Evolutionary conservation across 1,140 invertebrate genomes (phyloP), one percentile per base, ranked within the genome.

Genomic region (Pteromalus puparum): DNA sequence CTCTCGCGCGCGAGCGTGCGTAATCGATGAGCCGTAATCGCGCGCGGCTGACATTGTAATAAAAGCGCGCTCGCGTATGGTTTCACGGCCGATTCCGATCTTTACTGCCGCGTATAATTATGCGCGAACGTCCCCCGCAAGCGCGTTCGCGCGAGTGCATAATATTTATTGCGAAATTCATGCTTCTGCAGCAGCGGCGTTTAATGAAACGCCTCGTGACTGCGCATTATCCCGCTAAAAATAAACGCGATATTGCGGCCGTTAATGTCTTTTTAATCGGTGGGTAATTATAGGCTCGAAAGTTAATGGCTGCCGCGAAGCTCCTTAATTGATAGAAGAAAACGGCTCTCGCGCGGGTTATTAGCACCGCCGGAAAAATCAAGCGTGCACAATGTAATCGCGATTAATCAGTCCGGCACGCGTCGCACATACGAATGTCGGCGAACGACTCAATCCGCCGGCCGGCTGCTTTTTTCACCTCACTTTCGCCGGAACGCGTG

Each of bases 11-110:
- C 48, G 0, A 12, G 15, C 48, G 5, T 7, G 18, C 53, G 10
- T 48, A 24, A 75, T 75, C 73, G 38, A 75, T 75, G 73, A 75
- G 38, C 73, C 38, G 73, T 46, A 46, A 75, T 75, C 73, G n/a
- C n/a, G 34, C 18, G n/a, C 6, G 28, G 38, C 73, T 26, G 73
- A 75, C 73, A 48, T 75, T 75, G 73, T 75, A 75, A 48, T 75
- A 75, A 48, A 75, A 75, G 13, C 73, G 73, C 9, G 46, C 46
- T 75, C 42, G 42, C 38, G 34, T 75, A 75, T 46, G 34, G 46
- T 75, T 75, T 75, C 73, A 75, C n/a, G 38, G 73, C 28, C 42
- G 34, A 75, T 75, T 48, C 24, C 24, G 38, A 75, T 75, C 73
- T 75, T 75, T 21, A 75, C 42, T 21, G 12, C 73, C 42, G 34